A percentile compares a stretch with the other conserved stretches of the same genome.
Evolutionary conservation across 2,113 vertebrate species (phyloP).

Genomic region (Enhydra lutris): DNA sequence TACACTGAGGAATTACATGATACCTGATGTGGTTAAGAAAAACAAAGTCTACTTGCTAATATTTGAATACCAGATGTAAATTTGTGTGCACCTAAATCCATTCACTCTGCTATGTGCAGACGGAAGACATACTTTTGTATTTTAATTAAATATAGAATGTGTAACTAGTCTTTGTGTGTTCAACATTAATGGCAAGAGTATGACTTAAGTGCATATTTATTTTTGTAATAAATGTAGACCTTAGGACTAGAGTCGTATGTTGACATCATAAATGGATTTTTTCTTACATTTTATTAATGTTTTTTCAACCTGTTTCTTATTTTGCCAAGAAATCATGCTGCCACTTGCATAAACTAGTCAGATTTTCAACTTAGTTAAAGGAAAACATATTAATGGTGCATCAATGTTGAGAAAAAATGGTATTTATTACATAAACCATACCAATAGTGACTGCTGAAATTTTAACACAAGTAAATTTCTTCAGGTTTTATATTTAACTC

Average conservation of each 20-base stretch:
- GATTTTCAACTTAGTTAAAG: slow-evolving; percentile 57
- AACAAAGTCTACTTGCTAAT: slow-evolving; percentile 42
- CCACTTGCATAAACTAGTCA: slow-evolving; percentile 64
- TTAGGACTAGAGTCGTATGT: slow-evolving; percentile 60
- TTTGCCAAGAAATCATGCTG: slow-evolving; percentile 67
- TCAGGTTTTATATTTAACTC: slow-evolving; percentile 20
- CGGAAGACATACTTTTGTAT: slow-evolving; percentile 76
- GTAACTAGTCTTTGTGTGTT: slow-evolving; percentile 57
- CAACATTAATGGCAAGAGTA: slow-evolving; percentile 76
- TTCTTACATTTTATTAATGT: slow-evolving; percentile 78
- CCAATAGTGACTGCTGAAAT: slow-evolving; percentile 36
- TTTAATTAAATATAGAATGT: slow-evolving; percentile 82
- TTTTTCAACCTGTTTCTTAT: slow-evolving; percentile 81
- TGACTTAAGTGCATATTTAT: slow-evolving; percentile 80
- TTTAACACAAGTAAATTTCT: background rate
- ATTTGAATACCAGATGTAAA: slow-evolving; percentile 77
- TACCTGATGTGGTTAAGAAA: slow-evolving; percentile 36
- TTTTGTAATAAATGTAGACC: slow-evolving; percentile 79
- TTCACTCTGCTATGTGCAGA: slow-evolving; percentile 69
- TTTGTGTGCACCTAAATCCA: slow-evolving; percentile 63
- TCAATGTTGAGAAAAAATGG: slow-evolving; percentile 6
- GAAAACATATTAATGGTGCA: slow-evolving; percentile 46
- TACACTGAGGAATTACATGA: slow-evolving; percentile 53
- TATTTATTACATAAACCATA: slow-evolving; percentile 33
- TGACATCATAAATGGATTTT: slow-evolving; percentile 77